These are phyloP conservation scores for Diuraphis noxia DNA, from an alignment of 1,140 invertebrate species.

Conservation along the genomic window DNA sequence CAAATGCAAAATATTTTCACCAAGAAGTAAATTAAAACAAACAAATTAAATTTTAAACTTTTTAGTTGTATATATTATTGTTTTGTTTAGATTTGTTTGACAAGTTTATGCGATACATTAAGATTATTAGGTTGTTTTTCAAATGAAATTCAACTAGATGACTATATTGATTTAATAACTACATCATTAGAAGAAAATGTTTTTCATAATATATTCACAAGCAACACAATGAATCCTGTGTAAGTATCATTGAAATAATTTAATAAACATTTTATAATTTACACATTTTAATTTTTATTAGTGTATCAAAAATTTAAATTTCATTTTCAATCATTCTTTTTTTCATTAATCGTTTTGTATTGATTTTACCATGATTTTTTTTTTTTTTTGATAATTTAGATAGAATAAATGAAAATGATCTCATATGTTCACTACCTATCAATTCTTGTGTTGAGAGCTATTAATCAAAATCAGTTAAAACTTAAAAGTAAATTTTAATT, in stretches of 20 bases:
- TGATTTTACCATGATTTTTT: no score
- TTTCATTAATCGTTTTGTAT: no score
- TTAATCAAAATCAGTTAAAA: not conserved
- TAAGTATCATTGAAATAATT: constrained; percentile 13
- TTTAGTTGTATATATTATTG: not conserved
- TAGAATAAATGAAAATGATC: not conserved
- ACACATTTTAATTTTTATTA: not conserved
- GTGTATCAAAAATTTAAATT: not conserved
- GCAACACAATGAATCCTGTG: constrained; percentile 69
- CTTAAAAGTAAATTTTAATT: constrained; percentile 16
- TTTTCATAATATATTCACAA: constrained; percentile 74
- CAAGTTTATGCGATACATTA: constrained; percentile 89
- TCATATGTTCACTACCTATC: constrained; percentile 11
- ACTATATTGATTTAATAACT: constrained; percentile 59
- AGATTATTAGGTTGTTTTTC: constrained; percentile 89
- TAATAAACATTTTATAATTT: not conserved
- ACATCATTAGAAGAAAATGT: constrained; percentile 58
- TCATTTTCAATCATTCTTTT: not conserved
- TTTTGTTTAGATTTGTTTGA: constrained; percentile 68
- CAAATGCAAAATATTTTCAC: constrained; percentile 98
- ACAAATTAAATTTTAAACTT: not conserved
- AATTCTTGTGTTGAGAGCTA: not conserved
- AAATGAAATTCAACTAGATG: constrained; percentile 64
- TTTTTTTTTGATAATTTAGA: not conserved
- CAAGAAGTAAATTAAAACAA: constrained; percentile 72